Evolutionary conservation across 2,888 invertebrate genomes (phyloP).

Genomic region (Sceliomorpha sp.): DNA sequence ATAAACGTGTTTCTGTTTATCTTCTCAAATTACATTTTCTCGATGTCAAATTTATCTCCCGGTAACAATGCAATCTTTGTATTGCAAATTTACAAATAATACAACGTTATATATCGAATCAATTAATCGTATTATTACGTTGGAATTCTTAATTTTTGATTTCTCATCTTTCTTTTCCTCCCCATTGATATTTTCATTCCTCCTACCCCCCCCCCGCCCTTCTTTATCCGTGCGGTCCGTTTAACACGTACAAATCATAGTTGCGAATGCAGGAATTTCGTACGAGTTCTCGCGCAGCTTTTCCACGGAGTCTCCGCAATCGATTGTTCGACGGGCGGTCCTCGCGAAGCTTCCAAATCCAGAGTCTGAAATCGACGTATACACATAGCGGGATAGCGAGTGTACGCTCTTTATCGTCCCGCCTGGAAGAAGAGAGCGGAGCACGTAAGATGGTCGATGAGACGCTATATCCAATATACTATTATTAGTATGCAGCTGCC

Average conservation of each 20-base stretch:
- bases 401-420: constrained; percentile 31
- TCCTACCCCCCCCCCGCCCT: too few species aligned
- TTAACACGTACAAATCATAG: constrained; percentile 1
- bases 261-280: constrained; percentile 24
- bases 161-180: too few species aligned
- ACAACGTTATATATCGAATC: too few species aligned
- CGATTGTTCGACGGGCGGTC: constrained; percentile 42
- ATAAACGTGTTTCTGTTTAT: too few species aligned
- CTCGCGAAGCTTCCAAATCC: constrained; percentile 31
- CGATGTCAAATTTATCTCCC: too few species aligned
- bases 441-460: constrained; percentile 32
- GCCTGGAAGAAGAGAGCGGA: constrained; percentile 14
- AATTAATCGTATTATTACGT: too few species aligned
- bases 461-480: constrained; percentile 46
- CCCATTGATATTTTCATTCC: too few species aligned
- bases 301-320: constrained; percentile 19
- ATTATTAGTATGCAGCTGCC: constrained; percentile 56
- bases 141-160: too few species aligned
- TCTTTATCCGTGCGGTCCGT: too few species aligned
- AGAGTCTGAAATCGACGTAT: constrained; percentile 34
- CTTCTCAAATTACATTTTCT: too few species aligned
- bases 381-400: constrained; percentile 3
- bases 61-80: too few species aligned
- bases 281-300: constrained; percentile 8
- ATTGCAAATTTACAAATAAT: too few species aligned